Conservation (phyloP, 2,888 invertebrate genomes). For the Meghimatium bilineatum region DNA sequence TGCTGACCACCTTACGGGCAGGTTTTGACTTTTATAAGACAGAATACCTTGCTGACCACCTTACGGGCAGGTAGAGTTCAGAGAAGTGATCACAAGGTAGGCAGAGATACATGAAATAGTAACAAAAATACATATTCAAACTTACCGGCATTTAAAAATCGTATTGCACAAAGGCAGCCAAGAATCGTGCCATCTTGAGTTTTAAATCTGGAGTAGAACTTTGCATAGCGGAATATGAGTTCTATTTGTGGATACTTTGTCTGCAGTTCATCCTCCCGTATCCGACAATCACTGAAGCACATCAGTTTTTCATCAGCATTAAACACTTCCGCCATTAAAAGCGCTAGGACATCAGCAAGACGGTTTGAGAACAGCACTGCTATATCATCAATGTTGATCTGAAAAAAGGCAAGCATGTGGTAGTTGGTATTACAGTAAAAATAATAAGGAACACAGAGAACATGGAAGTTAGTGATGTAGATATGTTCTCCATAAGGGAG, state of each 20-base stretch:
- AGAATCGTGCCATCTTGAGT: slow-evolving; percentile 19
- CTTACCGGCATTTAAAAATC: slow-evolving; percentile 24
- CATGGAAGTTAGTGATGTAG: no score
- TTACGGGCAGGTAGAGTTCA: no score
- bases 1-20: no score
- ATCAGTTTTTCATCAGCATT: neutral
- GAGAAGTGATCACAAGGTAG: no score
- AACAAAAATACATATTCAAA: no score
- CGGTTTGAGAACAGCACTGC: neutral
- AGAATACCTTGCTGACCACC: no score
- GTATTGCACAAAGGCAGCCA: slow-evolving; percentile 24
- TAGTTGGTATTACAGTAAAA: no score
- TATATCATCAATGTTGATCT: neutral
- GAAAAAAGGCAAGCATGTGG: neutral
- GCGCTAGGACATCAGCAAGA: neutral
- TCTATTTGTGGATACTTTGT: neutral
- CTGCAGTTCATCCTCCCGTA: neutral
- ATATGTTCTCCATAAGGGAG: no score
- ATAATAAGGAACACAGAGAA: no score
- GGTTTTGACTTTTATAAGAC: no score
- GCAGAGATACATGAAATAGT: no score
- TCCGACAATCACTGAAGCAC: neutral
- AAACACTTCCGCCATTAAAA: neutral
- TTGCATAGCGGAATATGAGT: neutral
- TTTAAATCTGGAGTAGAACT: neutral